Evolutionary conservation across 2,888 invertebrate species (phyloP).

Genomic region (Drosophila lutescens): DNA sequence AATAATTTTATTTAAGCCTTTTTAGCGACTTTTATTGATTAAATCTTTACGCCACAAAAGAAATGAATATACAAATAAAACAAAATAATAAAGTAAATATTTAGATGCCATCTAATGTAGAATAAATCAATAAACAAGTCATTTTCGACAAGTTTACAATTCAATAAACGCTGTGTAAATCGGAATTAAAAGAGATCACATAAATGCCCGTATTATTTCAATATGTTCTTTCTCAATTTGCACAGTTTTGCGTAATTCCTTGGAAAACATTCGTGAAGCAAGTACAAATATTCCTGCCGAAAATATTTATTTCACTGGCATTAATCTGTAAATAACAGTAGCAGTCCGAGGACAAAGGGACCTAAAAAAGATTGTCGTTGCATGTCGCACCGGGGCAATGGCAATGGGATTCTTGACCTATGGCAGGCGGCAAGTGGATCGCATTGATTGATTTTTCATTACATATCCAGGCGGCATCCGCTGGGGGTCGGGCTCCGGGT

Average conservation of each 20-base stretch:
- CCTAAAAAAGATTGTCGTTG: neutral
- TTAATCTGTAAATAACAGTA: conserved; percentile 18
- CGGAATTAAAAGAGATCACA: neutral
- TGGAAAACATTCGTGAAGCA: neutral
- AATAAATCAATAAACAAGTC: neutral
- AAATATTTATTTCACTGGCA: conserved; percentile 18
- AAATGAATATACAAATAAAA: no score
- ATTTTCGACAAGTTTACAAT: neutral
- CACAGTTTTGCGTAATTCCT: neutral
- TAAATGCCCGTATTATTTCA: neutral
- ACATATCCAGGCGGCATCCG: conserved; percentile 72
- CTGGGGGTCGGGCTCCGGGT: conserved; percentile 44
- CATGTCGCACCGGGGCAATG: conserved; percentile 7
- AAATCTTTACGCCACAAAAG: no score
- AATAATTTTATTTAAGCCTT: no score
- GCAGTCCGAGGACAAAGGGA: neutral
- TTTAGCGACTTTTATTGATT: no score
- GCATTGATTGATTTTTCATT: conserved; percentile 80
- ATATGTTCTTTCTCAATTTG: neutral
- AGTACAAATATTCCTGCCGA: neutral
- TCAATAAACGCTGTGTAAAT: neutral
- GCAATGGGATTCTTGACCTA: conserved; percentile 31
- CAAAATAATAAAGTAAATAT: no score
- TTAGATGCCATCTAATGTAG: no score
- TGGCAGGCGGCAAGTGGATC: conserved; percentile 42